A percentile compares a stretch with the other conserved stretches of the same genome.
phyloP scores from a whole-genome alignment of 2,888 invertebrate species.

The Rhopalosiphum nymphaeae region DNA sequence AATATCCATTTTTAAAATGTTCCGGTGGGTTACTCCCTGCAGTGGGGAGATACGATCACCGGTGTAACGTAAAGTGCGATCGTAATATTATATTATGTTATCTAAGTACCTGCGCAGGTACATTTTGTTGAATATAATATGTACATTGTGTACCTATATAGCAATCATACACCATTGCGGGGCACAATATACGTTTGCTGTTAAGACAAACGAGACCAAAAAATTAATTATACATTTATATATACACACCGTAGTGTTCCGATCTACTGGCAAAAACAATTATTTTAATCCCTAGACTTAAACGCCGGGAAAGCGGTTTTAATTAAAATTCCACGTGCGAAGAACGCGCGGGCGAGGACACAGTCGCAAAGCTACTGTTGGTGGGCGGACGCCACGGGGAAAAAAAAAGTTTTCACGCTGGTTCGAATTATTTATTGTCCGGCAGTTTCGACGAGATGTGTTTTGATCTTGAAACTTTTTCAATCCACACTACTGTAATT shows the following conservation, averaged over 20 bases:
- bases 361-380: not conserved
- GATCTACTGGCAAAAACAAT: conserved; percentile 12
- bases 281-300: conserved; percentile 34
- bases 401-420: conserved; percentile 11
- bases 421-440: not conserved
- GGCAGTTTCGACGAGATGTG: not conserved
- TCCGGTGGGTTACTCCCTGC: not conserved
- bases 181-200: not conserved
- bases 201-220: not conserved
- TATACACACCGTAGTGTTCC: not conserved
- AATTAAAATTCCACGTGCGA: conserved; percentile 35
- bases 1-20: not conserved
- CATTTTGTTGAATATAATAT: not conserved
- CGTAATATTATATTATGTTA: not conserved
- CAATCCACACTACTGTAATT: not conserved
- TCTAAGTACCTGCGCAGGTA: not conserved
- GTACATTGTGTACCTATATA: no score
- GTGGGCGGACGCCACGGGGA: not conserved
- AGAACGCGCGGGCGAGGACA: not conserved
- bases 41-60: not conserved
- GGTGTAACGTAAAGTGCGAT: not conserved
- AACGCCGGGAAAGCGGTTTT: conserved; percentile 24
- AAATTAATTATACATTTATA: not conserved
- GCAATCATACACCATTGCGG: not conserved
- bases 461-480: conserved; percentile 13